Evolutionary conservation across 2,888 invertebrate species (phyloP), one percentile per base, ranked within the genome.

Genomic region (Campopleginae sp.): DNA sequence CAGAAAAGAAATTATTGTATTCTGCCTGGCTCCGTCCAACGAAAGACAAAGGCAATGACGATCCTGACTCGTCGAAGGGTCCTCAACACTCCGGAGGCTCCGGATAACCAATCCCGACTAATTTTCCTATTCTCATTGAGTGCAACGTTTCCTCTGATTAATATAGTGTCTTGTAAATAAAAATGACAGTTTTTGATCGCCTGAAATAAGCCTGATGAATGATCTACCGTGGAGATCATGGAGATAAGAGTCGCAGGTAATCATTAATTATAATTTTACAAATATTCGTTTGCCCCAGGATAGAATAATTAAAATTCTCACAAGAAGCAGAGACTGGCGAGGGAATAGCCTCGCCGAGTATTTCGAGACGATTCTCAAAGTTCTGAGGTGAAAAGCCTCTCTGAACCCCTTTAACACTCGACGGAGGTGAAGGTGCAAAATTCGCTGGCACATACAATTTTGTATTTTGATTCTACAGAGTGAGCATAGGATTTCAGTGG

Each of bases 231-330:
- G 19, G 42, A 58, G 31, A n/a, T 31, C 5, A 58, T n/a, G n/a
- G 5, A 65, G 54, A 10, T 12, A 12, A 19, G 1, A 46, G 31
- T 14, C 4, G 44, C 27, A 70, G 71, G 46, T 70, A 54, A 84
- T 84, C 38, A 54, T 19, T 66, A 84, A 61, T 83, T 75, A 79
- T 74, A 79, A 76, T 84, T 76, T 76, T 14, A 46, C 58, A 63
- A 76, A 63, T 63, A 10, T 88, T 86, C 83, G 84, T 87, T 82
- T 83, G 80, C 38, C 68, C 80, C 78, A 42, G 72, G 87, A 90
- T 90, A 88, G 89, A 88, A 85, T 91, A 90, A 91, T 90, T 89
- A 89, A 90, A 90, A 89, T 90, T 91, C 89, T 90, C 90, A 90
- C 80, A 80, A 84, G 76, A 87, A 86, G 82, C 83, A 78, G 58